These are phyloP conservation scores for Acholoe squamosa DNA, from an alignment of 2,888 invertebrate genomes.

Conservation along the genomic window DNA sequence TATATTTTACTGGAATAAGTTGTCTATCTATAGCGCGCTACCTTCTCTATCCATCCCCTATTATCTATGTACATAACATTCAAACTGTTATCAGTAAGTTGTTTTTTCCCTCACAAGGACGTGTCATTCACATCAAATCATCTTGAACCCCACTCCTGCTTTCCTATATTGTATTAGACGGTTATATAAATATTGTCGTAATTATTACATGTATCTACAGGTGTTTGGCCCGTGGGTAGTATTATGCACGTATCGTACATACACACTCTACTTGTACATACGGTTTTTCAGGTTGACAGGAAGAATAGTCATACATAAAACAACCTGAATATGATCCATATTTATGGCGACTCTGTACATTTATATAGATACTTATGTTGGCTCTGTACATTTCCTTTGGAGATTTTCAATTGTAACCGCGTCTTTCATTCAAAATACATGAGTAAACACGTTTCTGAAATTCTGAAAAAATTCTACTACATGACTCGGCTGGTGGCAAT, in stretches of 20 bases:
- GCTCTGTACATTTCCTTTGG: no score
- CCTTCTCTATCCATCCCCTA: background rate
- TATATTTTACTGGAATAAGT: background rate
- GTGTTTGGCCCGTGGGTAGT: background rate
- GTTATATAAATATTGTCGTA: background rate
- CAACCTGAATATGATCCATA: no score
- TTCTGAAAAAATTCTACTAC: no score
- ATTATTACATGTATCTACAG: no score
- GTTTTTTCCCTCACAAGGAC: background rate
- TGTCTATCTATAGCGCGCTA: background rate
- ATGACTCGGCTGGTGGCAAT: no score
- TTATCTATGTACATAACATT: constrained; percentile 2
- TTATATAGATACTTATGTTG: no score
- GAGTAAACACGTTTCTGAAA: no score
- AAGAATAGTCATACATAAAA: no score
- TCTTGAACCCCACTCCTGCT: background rate
- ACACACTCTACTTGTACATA: background rate
- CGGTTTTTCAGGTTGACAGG: no score
- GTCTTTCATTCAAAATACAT: no score
- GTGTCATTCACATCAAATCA: background rate
- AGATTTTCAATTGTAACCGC: no score
- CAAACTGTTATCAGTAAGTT: constrained; percentile 20
- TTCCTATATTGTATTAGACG: background rate
- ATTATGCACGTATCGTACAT: background rate
- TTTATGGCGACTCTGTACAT: no score